Evolutionary conservation across 1,140 invertebrate genomes (phyloP).

Genomic region (Hylaeus volcanicus): DNA sequence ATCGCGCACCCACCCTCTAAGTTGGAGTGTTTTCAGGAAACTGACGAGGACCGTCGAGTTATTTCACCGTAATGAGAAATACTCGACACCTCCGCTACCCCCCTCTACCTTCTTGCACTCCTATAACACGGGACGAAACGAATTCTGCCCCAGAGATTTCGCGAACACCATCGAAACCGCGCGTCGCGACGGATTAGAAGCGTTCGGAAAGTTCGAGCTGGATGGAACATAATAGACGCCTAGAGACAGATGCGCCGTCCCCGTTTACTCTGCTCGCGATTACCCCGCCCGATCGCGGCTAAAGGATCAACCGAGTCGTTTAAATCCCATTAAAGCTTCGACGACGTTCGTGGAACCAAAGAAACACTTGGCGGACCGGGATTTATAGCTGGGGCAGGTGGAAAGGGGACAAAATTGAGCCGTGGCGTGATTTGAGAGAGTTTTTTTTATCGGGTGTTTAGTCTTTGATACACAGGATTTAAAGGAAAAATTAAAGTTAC

Average conservation of each 20-base stretch:
- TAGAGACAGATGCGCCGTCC: neutral
- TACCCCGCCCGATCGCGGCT: neutral
- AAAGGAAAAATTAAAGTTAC: too few species aligned
- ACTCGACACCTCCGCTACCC: neutral
- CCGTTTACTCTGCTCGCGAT: neutral
- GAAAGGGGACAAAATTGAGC: too few species aligned
- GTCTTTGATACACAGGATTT: too few species aligned
- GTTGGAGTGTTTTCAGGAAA: constrained; percentile 32
- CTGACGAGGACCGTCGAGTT: constrained; percentile 16
- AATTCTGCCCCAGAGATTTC: constrained; percentile 20
- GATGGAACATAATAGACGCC: neutral
- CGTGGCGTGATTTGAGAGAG: too few species aligned
- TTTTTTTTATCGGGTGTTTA: too few species aligned
- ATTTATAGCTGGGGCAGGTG: too few species aligned
- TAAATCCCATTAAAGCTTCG: constrained; percentile 7
- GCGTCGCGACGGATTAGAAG: constrained; percentile 17
- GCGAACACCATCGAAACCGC: constrained; percentile 3
- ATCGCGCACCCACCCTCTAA: constrained; percentile 16
- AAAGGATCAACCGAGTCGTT: neutral
- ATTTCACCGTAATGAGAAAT: constrained; percentile 49
- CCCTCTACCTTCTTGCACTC: neutral
- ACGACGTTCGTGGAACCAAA: neutral
- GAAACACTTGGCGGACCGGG: neutral
- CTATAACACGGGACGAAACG: constrained; percentile 35
- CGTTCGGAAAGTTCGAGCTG: neutral